Evolutionary conservation across 2,113 vertebrate species (phyloP), one percentile per base, ranked within the genome.

Genomic region (Tragelaphus strepsiceros): DNA sequence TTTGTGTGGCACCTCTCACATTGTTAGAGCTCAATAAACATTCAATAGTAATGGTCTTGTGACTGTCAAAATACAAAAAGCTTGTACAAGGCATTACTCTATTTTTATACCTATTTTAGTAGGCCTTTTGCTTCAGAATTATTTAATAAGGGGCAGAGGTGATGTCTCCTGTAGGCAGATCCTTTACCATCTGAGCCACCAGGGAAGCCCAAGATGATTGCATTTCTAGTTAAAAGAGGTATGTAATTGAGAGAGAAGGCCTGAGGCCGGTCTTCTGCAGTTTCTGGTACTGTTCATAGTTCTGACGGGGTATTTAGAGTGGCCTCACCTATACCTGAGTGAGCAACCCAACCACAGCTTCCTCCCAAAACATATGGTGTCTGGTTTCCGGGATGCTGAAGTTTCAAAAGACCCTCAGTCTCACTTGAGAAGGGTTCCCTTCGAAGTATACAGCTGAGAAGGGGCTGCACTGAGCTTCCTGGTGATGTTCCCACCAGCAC

Each of bases 11-110:
- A 56, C 90, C 71, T 92, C 21, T 95, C 90, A 24, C 80, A 87
- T 88, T 95, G 93, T 97, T 91, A 86, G 92, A 96, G 90, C 62
- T 97, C 94, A 98, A 97, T 96, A 98, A 98, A 98, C 28, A 1
- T 97, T 98, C 94, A 88, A 61, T 88, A 97, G 16, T 59, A 90
- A 12, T 91, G 96, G 91, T 96, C 94, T 98, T 54, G 88, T 92
- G 96, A 71, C 88, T 97, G 90, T 97, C 95, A 71, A 53, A 97
- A 88, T 61, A 58, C 77, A 80, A 58, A 83, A 62, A 51, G 30
- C 24, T 81, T 86, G 85, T 51, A 77, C 46, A 82, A 82, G 77
- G 89, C 32, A 88, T 94, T 90, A 93, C 43, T 96, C 30, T 91
- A 17, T 46, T 82, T 80, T 90, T 59, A 10, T 89, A 78, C 49